Base-by-base conservation (phyloP, 2,113 vertebrate genomes). In the Leptobrachium ailaonicum region DNA sequence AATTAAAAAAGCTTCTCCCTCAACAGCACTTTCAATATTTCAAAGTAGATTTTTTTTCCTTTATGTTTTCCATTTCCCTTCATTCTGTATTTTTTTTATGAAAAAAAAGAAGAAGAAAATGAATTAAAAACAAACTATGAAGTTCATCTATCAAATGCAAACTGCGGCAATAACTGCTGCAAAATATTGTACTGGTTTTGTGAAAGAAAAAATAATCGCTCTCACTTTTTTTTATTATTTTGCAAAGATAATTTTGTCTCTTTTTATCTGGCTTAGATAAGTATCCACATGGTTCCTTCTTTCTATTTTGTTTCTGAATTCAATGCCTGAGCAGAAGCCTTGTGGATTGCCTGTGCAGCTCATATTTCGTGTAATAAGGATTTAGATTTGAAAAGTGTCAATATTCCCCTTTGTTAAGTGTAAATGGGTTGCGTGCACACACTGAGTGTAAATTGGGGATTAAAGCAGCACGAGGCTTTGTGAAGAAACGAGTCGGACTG, bases 1-100 rank as follows among this genome's bases (percentile, higher is more conserved):
- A 54, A 79, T 56, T 73, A 44, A 6, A 20, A 41, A 44, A 40
- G 69, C 45, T 10, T 47, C 41, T 66, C 71, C 14, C 47, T 73
- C 54, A 73, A 73, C 70, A 66, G 64, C 69, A 72, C 69, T 45
- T 66, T 54, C 2, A n/a, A 72, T 79, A 79, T 71, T 71, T 72
- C 77, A 73, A 66, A 79, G 60, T 13, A 42, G 66, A 20, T 72
- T 53, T 14, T 44, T 2, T 32, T 64, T 79, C 64, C 50, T 20
- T 11, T 43, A 50, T 58, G n/a, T 43, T 63, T 58, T 42, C 12
- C 13, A 42, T 60, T 72, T 66, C 62, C 41, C 12, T 72, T 66
- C 60, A 53, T 14, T 73, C 20, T 32, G 20, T 32, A 73, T 54
- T 66, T 20, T 72, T 32, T 7, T 60, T 12, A n/a, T 32, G n/a